Conservation (phyloP, 1,140 invertebrate genomes). For the Penaeus indicus region DNA sequence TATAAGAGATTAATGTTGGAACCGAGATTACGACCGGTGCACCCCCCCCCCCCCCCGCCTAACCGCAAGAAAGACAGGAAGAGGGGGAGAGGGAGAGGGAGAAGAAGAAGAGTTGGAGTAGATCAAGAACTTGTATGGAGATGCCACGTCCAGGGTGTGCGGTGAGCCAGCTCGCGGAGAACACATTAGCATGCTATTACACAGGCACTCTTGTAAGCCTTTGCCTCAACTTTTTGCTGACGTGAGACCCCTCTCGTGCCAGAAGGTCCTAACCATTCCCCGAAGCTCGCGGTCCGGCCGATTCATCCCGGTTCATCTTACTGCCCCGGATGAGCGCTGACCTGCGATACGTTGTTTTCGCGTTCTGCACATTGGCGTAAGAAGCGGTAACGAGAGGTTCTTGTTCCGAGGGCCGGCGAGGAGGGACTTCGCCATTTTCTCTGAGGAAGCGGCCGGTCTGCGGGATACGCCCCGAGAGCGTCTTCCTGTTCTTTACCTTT, state of each 20-base stretch:
- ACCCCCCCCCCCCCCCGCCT: too few relatives aligned
- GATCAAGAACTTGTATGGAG: too few relatives aligned
- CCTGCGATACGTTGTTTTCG: too few relatives aligned
- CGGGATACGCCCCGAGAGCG: conserved; percentile 23
- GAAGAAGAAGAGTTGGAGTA: neutral
- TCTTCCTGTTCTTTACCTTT: conserved; percentile 53
- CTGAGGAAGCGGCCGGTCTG: neutral
- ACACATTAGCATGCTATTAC: conserved; percentile 63
- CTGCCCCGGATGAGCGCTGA: too few relatives aligned
- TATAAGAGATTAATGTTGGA: too few relatives aligned
- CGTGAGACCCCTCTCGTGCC: conserved; percentile 40
- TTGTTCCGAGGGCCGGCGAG: too few relatives aligned
- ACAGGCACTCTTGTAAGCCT: conserved; percentile 61
- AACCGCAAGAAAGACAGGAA: too few relatives aligned
- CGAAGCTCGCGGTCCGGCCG: too few relatives aligned
- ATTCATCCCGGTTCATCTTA: too few relatives aligned
- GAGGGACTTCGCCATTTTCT: too few relatives aligned
- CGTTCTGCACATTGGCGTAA: neutral
- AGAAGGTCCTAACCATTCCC: conserved; percentile 39
- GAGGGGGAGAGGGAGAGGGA: neutral
- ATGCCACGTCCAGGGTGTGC: conserved; percentile 14
- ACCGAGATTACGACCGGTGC: too few relatives aligned
- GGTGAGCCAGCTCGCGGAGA: conserved; percentile 47
- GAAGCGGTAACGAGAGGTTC: neutral
- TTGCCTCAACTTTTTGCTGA: conserved; percentile 62